These are phyloP conservation scores for Asobara japonica DNA, from an alignment of 1,140 invertebrate genomes.

Conservation along the genomic window DNA sequence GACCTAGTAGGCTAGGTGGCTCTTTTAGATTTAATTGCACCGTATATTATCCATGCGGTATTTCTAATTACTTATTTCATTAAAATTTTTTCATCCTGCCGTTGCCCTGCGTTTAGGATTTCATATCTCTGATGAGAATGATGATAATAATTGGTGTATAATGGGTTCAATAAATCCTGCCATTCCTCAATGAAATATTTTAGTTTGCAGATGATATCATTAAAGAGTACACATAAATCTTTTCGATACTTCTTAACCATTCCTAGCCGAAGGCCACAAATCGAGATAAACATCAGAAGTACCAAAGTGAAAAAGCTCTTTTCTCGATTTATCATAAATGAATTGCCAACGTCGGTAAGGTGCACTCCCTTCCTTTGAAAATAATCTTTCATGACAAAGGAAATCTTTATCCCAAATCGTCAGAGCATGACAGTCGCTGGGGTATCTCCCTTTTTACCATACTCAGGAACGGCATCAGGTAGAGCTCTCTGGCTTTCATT, in stretches of 20 bases:
- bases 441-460: conserved; percentile 1
- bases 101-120: conserved; percentile 21
- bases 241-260: not conserved
- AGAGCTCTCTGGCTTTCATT: conserved; percentile 11
- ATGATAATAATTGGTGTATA: not conserved
- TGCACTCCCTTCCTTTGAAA: conserved; percentile 1
- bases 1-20: conserved; percentile 33
- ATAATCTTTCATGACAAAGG: conserved; percentile 3
- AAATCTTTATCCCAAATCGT: conserved; percentile 1
- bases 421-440: conserved; percentile 3
- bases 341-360: conserved; percentile 1
- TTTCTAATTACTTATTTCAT: conserved; percentile 49
- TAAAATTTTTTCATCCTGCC: conserved; percentile 18
- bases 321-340: conserved; percentile 21
- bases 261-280: not conserved
- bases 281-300: not conserved
- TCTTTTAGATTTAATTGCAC: conserved; percentile 46
- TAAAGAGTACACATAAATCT: not conserved
- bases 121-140: not conserved
- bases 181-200: not conserved
- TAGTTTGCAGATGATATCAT: not conserved
- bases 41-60: conserved; percentile 50
- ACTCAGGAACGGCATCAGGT: not conserved
- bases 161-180: not conserved
- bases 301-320: not conserved